Conservation (phyloP, 2,113 vertebrate genomes). For the Psilopsiagon aurifrons region DNA sequence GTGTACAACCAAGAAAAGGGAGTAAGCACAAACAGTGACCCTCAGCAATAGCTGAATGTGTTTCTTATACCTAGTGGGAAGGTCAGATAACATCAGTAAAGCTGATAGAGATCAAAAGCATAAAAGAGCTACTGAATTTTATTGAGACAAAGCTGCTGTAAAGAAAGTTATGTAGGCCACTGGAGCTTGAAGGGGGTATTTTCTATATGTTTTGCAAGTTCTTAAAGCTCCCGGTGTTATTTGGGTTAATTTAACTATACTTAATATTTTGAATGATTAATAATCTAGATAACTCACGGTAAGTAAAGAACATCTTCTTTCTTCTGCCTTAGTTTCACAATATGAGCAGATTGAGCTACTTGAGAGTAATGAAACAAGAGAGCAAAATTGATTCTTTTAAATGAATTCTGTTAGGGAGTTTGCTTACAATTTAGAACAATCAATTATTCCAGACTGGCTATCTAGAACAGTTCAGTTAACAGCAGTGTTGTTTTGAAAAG, state of each 20-base stretch:
- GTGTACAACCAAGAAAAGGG: background rate
- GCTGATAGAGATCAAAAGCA: background rate
- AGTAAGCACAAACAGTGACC: background rate
- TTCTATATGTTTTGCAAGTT: background rate
- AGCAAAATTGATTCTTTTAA: background rate
- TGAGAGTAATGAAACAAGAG: background rate
- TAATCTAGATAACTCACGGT: background rate
- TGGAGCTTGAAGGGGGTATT: background rate
- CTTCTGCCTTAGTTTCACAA: background rate
- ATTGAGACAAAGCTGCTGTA: background rate
- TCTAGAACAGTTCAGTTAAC: background rate
- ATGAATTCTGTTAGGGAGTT: background rate
- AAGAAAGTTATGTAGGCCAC: background rate
- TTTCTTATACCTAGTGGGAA: background rate
- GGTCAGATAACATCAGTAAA: background rate
- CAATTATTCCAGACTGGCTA: background rate
- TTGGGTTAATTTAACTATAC: background rate
- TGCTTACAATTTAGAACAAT: background rate
- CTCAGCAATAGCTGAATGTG: background rate
- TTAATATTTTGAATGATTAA: background rate
- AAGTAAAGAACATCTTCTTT: background rate
- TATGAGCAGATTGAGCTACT: background rate
- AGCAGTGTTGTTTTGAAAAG: background rate
- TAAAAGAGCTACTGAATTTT: background rate
- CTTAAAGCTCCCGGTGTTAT: background rate